Evolutionary conservation across 2,113 vertebrate species (phyloP).

Genomic region (Gambusia affinis): DNA sequence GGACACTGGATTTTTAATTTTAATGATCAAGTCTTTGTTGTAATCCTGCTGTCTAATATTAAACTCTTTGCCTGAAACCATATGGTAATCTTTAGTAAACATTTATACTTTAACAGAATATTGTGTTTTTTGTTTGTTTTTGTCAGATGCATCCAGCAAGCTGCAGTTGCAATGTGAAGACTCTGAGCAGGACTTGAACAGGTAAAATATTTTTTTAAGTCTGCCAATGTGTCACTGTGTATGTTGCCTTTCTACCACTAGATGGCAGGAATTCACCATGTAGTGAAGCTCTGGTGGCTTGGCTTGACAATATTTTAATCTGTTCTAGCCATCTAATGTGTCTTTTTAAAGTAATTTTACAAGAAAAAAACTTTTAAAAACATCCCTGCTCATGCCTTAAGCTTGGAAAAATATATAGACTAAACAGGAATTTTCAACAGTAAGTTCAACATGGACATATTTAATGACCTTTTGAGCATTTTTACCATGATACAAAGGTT

Average conservation of each 20-base stretch:
- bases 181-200: constrained; percentile 63
- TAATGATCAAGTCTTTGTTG: neutral
- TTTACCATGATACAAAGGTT: too few species aligned
- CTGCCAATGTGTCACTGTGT: neutral
- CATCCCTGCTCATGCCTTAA: too few species aligned
- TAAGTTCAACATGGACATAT: too few species aligned
- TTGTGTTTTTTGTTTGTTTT: neutral
- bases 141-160: constrained; percentile 59
- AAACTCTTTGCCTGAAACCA: neutral
- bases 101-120: too few species aligned
- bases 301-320: neutral
- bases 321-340: too few species aligned
- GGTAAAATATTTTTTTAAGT: constrained; percentile 49
- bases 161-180: constrained; percentile 76
- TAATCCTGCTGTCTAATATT: neutral
- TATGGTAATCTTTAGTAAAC: too few species aligned
- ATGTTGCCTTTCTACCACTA: constrained; percentile 34
- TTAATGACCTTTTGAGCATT: too few species aligned
- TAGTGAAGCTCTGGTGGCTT: neutral
- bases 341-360: neutral
- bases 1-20: neutral
- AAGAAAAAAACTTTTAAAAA: too few species aligned
- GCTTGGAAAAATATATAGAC: too few species aligned
- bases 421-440: too few species aligned
- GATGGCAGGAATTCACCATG: constrained; percentile 47